Evolutionary conservation across 2,888 invertebrate species (phyloP).

Genomic region (Volucella bombylans): DNA sequence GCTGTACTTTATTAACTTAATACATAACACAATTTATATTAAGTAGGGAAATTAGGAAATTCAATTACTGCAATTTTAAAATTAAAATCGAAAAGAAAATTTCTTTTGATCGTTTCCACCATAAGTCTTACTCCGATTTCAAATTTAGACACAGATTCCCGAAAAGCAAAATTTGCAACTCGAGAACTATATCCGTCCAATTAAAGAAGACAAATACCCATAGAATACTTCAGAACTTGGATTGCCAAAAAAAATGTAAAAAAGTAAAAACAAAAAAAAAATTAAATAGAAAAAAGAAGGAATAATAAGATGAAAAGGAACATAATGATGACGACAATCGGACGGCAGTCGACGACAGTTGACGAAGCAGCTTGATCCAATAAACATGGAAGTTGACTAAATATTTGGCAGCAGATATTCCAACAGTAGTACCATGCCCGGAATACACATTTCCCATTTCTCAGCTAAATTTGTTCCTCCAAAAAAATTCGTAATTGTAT

Average conservation of each 20-base stretch:
- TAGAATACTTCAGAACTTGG: conserved; percentile 48
- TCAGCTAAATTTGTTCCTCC: background rate
- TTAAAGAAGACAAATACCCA: conserved; percentile 38
- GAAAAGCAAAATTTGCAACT: conserved; percentile 32
- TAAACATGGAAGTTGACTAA: conserved; percentile 49
- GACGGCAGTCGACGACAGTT: conserved; percentile 25
- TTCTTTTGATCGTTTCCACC: conserved; percentile 24
- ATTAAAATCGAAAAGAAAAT: background rate
- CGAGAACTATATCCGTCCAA: conserved; percentile 33
- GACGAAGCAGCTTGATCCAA: conserved; percentile 45
- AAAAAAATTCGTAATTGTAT: conserved; percentile 40
- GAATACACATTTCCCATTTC: background rate
- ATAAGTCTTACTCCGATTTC: background rate
- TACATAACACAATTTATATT: conserved; percentile 17
- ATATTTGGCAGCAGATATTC: conserved; percentile 44
- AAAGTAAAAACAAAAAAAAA: conserved; percentile 5
- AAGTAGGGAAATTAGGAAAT: conserved; percentile 17
- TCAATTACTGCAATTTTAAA: conserved; percentile 25
- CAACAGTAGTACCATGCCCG: background rate
- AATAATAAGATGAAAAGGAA: conserved; percentile 20
- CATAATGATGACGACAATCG: conserved; percentile 33
- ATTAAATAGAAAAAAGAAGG: conserved; percentile 24
- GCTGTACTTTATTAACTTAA: conserved; percentile 25
- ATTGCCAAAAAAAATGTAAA: conserved; percentile 32
- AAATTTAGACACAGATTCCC: background rate